Evolutionary conservation across 1,140 invertebrate genomes (phyloP), one percentile per base, ranked within the genome.

Genomic region (Drosophila setifemur): DNA sequence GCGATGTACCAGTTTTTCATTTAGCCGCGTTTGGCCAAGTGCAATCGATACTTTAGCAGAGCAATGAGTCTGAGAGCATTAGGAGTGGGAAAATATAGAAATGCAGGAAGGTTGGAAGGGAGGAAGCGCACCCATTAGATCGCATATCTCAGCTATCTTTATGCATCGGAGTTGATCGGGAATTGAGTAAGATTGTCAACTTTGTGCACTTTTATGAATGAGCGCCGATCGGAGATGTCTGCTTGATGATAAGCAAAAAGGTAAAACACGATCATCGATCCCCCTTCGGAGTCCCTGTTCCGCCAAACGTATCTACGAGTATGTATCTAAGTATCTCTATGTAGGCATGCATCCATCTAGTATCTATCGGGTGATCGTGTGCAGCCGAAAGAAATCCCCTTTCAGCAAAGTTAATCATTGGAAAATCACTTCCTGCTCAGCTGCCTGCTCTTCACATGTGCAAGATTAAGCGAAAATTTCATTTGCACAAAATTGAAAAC

Each of bases 341-440:
- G n/a, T n/a, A n/a, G n/a, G n/a, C n/a, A n/a, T n/a, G n/a, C n/a
- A n/a, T n/a, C n/a, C n/a, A n/a, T n/a, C n/a, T n/a, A n/a, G n/a
- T 50, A 39, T 44, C 60, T 70, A 43, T 73, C 70, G 31, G 52
- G 66, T 60, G 54, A 76, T 72, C 77, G 52, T 35, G 35, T 48
- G 44, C 35, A 33, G 33, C 25, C 35, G 8, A 73, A 73, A 44
- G 12, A 72, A 58, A 69, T 66, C 70, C 53, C 61, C 42, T 82
- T 85, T 85, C 75, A 86, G 53, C 68, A 57, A 72, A 85, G 81
- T 86, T 86, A 85, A 85, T 85, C 81, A 86, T 85, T 85, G 81
- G 81, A 85, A 85, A 85, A 85, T 85, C 81, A 76, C 81, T 79
- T 85, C 81, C 81, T 85, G 71, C 72, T 86, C 79, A 85, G 57